phyloP scores from a whole-genome alignment of 2,888 invertebrate species.

The Agrochola lychnidis region DNA sequence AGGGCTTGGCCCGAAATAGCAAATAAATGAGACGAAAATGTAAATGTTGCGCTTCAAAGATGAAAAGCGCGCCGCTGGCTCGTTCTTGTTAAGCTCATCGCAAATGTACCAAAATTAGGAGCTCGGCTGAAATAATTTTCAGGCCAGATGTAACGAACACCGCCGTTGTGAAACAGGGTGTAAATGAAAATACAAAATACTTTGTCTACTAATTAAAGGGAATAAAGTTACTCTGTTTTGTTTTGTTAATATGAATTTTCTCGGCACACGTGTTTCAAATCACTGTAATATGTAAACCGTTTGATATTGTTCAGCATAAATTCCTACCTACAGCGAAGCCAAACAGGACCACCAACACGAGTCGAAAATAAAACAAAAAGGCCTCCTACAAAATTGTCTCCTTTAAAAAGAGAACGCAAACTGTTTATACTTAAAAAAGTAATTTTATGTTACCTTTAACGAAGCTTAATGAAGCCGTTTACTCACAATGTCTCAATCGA shows the following conservation, averaged over 20 bases:
- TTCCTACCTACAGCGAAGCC: constrained; percentile 48
- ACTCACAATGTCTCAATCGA: constrained; percentile 65
- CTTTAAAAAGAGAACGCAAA: constrained; percentile 37
- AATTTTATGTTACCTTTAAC: constrained; percentile 48
- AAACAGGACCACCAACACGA: constrained; percentile 23
- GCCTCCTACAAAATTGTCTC: constrained; percentile 31
- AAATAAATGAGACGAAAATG: constrained; percentile 91
- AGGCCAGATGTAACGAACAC: constrained; percentile 85
- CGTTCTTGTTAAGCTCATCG: constrained; percentile 89
- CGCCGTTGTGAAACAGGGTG: constrained; percentile 68
- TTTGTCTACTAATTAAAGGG: constrained; percentile 71
- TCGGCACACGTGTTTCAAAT: constrained; percentile 48
- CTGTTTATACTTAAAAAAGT: constrained; percentile 41
- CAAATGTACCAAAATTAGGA: constrained; percentile 90
- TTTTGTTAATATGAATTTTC: constrained; percentile 53
- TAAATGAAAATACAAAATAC: constrained; percentile 72
- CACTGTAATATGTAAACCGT: constrained; percentile 22
- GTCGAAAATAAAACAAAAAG: constrained; percentile 36
- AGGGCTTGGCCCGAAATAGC: constrained; percentile 88
- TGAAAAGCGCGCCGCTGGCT: constrained; percentile 89
- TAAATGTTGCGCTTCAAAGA: constrained; percentile 91
- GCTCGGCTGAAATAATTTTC: constrained; percentile 88
- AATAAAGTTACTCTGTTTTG: constrained; percentile 55
- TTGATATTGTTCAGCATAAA: constrained; percentile 26
- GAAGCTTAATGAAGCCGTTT: constrained; percentile 60